Percentiles rank a stretch among this genome's conserved stretches.
Evolutionary conservation across 1,140 invertebrate genomes (phyloP).

Genomic region (Heliconius himera): DNA sequence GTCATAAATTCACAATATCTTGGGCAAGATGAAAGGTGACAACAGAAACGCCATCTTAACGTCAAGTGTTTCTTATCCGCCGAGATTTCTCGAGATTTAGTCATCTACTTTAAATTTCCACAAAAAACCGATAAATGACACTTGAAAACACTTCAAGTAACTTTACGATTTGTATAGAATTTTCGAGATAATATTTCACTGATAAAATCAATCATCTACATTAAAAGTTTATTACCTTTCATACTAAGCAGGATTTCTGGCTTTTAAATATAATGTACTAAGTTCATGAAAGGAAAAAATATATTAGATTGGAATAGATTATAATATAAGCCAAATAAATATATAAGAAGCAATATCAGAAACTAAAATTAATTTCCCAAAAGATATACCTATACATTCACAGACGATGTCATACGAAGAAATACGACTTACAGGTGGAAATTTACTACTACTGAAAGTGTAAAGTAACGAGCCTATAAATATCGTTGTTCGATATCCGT

Average conservation of each 20-base stretch:
- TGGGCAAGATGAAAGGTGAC: constrained; percentile 16
- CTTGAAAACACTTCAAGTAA: constrained; percentile 18
- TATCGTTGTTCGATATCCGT: background rate
- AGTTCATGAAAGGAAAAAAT: no score
- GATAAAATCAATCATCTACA: background rate
- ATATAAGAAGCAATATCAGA: background rate
- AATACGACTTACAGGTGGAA: background rate
- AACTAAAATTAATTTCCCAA: background rate
- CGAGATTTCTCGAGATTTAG: constrained; percentile 20
- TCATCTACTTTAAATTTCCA: constrained; percentile 23
- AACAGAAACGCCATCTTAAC: constrained; percentile 16
- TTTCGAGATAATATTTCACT: background rate
- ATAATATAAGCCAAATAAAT: background rate
- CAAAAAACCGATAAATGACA: constrained; percentile 24
- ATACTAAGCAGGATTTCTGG: no score
- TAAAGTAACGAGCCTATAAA: constrained; percentile 9
- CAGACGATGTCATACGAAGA: constrained; percentile 6
- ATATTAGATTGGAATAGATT: background rate
- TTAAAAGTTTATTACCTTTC: no score
- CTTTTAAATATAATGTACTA: no score
- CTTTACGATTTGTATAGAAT: background rate
- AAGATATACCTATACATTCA: background rate
- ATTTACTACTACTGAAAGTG: background rate
- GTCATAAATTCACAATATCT: background rate
- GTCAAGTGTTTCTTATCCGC: constrained; percentile 28